These are phyloP conservation scores for Plecturocebus donacophilus DNA, from an alignment of 2,113 vertebrate genomes.

Conservation along the genomic window DNA sequence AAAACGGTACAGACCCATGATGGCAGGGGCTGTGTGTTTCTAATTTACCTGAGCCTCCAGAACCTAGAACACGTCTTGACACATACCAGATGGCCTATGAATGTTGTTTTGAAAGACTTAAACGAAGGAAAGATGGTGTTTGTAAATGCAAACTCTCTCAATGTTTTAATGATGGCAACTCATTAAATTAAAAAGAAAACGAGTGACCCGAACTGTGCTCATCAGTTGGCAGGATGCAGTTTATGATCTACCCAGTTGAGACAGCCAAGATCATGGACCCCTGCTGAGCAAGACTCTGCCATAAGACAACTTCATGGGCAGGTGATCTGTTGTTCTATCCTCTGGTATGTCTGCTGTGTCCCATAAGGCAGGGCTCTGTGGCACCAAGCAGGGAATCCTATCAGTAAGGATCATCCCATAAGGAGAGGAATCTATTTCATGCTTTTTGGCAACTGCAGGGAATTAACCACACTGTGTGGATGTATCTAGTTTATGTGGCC, in stretches of 20 bases:
- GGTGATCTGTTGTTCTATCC: background rate
- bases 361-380: background rate
- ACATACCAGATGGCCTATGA: background rate
- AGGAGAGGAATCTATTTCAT: background rate
- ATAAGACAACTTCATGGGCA: too few species aligned
- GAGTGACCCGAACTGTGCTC: background rate
- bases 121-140: background rate
- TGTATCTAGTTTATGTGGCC: background rate
- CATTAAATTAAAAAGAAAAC: background rate
- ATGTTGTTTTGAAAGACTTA: background rate
- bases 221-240: background rate
- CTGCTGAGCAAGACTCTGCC: background rate
- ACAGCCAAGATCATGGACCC: background rate
- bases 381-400: background rate
- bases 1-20: background rate
- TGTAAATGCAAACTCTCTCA: background rate
- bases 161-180: background rate
- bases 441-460: background rate
- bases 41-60: background rate
- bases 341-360: background rate
- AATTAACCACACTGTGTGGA: too few species aligned
- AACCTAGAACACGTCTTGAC: background rate
- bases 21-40: background rate
- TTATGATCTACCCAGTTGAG: background rate
- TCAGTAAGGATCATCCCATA: background rate